Conservation (phyloP, 2,797 vertebrate genomes). For the Acanthornis magna region DNA sequence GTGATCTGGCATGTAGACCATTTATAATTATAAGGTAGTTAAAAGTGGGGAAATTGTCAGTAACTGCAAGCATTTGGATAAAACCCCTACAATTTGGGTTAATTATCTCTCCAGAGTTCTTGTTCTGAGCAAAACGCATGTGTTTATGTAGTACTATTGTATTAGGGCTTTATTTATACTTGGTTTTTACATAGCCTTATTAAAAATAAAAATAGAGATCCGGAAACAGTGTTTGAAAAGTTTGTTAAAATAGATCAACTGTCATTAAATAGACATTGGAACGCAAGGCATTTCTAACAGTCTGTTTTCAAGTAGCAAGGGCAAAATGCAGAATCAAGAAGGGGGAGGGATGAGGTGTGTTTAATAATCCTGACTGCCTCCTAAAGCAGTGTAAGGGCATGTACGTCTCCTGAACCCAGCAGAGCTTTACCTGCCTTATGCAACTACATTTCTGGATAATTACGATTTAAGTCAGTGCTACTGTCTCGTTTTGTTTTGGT, state of each 20-base stretch:
- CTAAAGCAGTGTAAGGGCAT: background rate
- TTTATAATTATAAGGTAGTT: slow-evolving; percentile 60
- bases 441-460: background rate
- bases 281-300: background rate
- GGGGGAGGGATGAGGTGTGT: rapidly evolving
- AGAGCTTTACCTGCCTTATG: background rate
- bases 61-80: slow-evolving; percentile 49
- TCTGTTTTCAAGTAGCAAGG: background rate
- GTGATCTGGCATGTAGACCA: background rate
- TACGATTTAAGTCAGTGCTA: background rate
- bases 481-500: background rate
- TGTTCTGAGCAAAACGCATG: slow-evolving; percentile 41
- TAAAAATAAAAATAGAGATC: slow-evolving; percentile 53
- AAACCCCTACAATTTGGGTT: slow-evolving; percentile 56
- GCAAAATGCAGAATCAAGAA: background rate
- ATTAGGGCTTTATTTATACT: slow-evolving; percentile 40
- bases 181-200: slow-evolving; percentile 33
- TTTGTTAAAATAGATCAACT: slow-evolving; percentile 37
- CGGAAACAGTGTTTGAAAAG: slow-evolving; percentile 34
- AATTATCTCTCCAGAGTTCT: slow-evolving; percentile 55
- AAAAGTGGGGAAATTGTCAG: slow-evolving; percentile 56
- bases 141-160: slow-evolving; percentile 34
- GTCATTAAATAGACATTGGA: background rate
- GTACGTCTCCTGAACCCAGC: background rate
- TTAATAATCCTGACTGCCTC: background rate